These are phyloP conservation scores for Acrocyrtus sp. DNA, from an alignment of 2,888 invertebrate species.

Conservation along the genomic window DNA sequence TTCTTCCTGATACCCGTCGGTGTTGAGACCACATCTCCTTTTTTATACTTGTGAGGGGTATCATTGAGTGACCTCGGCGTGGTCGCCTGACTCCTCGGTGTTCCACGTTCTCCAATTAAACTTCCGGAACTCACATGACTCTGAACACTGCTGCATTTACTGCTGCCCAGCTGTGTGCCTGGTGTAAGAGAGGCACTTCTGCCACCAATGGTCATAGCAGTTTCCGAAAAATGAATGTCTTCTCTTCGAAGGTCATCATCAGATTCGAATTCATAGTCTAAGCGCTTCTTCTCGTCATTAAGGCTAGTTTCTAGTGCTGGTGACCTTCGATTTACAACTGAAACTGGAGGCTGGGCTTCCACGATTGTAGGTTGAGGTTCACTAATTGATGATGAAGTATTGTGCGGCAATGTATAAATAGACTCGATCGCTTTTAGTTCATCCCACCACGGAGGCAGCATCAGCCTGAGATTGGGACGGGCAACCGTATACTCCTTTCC, in stretches of 20 bases:
- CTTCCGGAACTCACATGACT: constrained; percentile 88
- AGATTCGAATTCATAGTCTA: constrained; percentile 84
- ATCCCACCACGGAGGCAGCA: constrained; percentile 97
- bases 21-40: constrained; percentile 95
- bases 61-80: constrained; percentile 87
- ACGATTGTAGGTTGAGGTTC: constrained; percentile 30
- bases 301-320: constrained; percentile 40
- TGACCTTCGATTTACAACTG: background rate
- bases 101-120: constrained; percentile 81
- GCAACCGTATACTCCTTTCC: constrained; percentile 75
- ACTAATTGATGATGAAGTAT: constrained; percentile 31
- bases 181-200: constrained; percentile 60
- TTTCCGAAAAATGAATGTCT: constrained; percentile 77
- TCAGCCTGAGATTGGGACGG: constrained; percentile 87
- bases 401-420: constrained; percentile 60
- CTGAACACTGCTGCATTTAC: constrained; percentile 90
- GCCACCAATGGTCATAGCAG: constrained; percentile 61
- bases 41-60: constrained; percentile 95
- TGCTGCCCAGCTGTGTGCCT: constrained; percentile 72
- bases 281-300: constrained; percentile 68
- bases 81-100: constrained; percentile 73
- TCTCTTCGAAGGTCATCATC: constrained; percentile 90
- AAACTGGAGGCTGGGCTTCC: constrained; percentile 66
- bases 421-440: constrained; percentile 76
- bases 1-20: constrained; percentile 97